These are phyloP conservation scores for Cyclophora punctaria DNA, from an alignment of 2,888 invertebrate species.

Conservation along the genomic window DNA sequence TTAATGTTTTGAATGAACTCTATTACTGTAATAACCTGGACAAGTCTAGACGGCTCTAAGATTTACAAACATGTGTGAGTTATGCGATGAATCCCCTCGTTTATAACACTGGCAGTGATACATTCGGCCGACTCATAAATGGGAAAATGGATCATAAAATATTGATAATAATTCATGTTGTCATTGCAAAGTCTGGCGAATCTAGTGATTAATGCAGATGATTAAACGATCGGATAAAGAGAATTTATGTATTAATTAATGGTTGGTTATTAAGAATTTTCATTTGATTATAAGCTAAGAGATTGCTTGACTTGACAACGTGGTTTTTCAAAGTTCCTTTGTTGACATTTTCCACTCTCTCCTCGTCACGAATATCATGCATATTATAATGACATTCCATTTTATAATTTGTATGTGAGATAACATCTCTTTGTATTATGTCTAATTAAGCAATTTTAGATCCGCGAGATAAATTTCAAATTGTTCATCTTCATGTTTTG, in stretches of 20 bases:
- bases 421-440: no score
- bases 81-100: constrained; percentile 18
- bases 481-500: constrained; percentile 9
- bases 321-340: background rate
- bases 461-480: no score
- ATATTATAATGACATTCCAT: no score
- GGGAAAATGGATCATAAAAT: constrained; percentile 18
- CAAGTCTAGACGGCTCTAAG: no score
- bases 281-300: no score
- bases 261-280: background rate
- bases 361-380: background rate
- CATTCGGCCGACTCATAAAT: constrained; percentile 15
- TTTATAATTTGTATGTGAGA: no score
- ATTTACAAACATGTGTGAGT: no score
- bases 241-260: constrained; percentile 1
- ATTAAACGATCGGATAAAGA: constrained; percentile 7
- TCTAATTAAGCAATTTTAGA: no score
- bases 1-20: no score
- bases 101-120: constrained; percentile 37
- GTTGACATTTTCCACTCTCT: background rate
- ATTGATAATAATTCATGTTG: constrained; percentile 19
- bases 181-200: constrained; percentile 18
- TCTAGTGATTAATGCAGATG: constrained; percentile 20
- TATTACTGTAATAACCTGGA: no score
- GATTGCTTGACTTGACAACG: no score